Evolutionary conservation across 1,140 invertebrate species (phyloP), one percentile per base, ranked within the genome.

Genomic region (Drosophila seguyi): DNA sequence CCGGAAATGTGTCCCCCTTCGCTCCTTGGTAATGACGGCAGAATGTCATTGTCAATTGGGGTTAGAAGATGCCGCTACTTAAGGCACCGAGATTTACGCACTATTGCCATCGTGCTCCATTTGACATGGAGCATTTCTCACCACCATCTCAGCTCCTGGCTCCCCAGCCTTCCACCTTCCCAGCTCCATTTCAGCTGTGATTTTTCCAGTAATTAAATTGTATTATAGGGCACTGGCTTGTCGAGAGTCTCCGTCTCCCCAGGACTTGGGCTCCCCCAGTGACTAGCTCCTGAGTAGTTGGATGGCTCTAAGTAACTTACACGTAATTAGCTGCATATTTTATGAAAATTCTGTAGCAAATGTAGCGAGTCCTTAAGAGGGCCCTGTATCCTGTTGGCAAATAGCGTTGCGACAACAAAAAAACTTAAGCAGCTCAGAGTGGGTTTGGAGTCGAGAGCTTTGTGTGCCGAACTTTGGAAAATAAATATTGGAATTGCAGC

Each of bases 1-100:
- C 53, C 38, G 52, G 39, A 55, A 74, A 55, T 55, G 68, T 44
- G 42, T 45, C 25, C 63, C 39, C 16, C 56, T 27, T 31, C 11
- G 13, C 34, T 72, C 66, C 67, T 25, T 18, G 48, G 58, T 80
- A 83, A 90, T 90, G 85, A 88, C 77, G 60, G 72, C 81, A 75
- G 78, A 90, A 90, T 90, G 85, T 90, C 85, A 85, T 85, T 90
- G 85, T 85, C 85, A 90, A 90, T 90, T 90, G 85, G 73, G 84
- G 75, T 77, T 76, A 81, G 75, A 34, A 68, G 56, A 52, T 53
- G 59, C 59, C 71, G 59, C 72, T 90, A 73, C 67, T 73, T 90
- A 90, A 90, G 78, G 69, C 85, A 61, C 73, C 59, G 67, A 90
- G 85, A 90, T 90, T 90, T 90, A 90, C 85, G 85, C 85, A 88